phyloP scores from a whole-genome alignment of 2,888 invertebrate genomes.

The Gasteruption jaculator region DNA sequence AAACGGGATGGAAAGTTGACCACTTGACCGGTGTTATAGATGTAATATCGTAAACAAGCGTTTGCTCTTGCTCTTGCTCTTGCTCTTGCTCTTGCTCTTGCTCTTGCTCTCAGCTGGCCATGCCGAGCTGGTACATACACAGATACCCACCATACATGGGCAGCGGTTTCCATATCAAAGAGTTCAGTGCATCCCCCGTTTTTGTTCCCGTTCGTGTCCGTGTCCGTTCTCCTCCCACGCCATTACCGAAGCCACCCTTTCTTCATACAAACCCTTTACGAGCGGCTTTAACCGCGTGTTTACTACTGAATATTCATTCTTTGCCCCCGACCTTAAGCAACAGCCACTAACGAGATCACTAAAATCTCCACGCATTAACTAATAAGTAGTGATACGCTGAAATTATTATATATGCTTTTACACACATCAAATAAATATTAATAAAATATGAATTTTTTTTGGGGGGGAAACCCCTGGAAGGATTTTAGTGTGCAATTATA shows the following conservation, averaged over 20 bases:
- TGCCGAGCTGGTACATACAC: conserved; percentile 9
- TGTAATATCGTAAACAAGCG: conserved; percentile 45
- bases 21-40: conserved; percentile 46
- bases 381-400: too few species aligned
- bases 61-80: conserved; percentile 19
- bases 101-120: not conserved
- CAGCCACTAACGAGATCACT: conserved; percentile 22
- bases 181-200: conserved; percentile 9
- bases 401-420: too few species aligned
- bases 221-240: conserved; percentile 15
- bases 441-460: too few species aligned
- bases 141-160: too few species aligned
- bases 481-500: too few species aligned
- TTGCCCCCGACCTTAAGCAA: conserved; percentile 22
- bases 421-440: too few species aligned
- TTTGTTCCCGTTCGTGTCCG: conserved; percentile 11
- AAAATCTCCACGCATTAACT: conserved; percentile 34
- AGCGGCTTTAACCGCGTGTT: conserved; percentile 29
- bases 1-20: conserved; percentile 28
- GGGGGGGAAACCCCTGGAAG: too few species aligned
- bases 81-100: not conserved
- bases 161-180: conserved; percentile 3
- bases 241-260: conserved; percentile 21
- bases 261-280: conserved; percentile 31
- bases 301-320: conserved; percentile 47